Conservation (phyloP, 64 coral and sea anemone species). For the Pocillopora damicornis region DNA sequence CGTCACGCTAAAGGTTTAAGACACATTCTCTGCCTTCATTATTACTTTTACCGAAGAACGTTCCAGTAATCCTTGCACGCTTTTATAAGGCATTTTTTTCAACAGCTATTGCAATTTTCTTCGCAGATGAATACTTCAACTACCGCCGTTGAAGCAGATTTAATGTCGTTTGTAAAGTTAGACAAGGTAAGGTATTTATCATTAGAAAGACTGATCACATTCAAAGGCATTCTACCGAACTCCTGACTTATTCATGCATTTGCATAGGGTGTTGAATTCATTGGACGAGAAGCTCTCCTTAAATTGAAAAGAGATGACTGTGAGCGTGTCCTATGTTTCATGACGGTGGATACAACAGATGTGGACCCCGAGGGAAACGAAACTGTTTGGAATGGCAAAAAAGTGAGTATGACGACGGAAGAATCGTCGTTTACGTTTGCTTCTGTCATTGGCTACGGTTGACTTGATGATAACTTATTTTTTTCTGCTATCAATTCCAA, state of each 20-base stretch:
- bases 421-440: too few species aligned
- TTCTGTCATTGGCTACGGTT: not conserved
- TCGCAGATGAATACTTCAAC: slow-evolving; percentile 17
- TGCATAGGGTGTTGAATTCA: slow-evolving; percentile 1
- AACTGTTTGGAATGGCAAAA: not conserved
- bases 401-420: not conserved
- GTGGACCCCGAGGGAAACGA: slow-evolving; percentile 15
- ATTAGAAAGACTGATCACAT: not conserved
- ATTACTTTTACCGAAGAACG: too few species aligned
- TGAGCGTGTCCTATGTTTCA: not conserved
- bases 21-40: too few species aligned
- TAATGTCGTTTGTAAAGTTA: not conserved
- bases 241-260: not conserved
- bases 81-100: not conserved
- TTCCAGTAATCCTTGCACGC: too few species aligned
- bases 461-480: not conserved
- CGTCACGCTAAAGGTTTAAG: too few species aligned
- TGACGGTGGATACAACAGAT: slow-evolving; percentile 19
- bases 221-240: not conserved
- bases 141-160: slow-evolving; percentile 9
- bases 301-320: slow-evolving; percentile 1
- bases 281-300: not conserved
- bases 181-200: not conserved
- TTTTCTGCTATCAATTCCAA: not conserved
- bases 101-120: not conserved